Percentiles rank a stretch among this genome's conserved stretches.
Conservation (phyloP, 1,140 invertebrate species). For the Nylanderia fulva region DNA sequence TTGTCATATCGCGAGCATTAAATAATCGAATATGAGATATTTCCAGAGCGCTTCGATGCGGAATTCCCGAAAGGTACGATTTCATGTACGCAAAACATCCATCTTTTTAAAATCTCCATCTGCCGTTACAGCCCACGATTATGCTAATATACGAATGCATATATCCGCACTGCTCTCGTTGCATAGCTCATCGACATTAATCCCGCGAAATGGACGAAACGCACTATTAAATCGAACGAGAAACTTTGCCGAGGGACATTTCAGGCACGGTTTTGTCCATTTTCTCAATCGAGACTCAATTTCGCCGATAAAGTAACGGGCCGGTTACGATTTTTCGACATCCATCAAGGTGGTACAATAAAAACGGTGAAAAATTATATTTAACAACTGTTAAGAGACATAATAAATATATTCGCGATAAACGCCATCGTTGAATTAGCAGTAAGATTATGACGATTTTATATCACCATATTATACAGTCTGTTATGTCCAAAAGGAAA, state of each 20-base stretch:
- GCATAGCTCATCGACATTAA: constrained; percentile 32
- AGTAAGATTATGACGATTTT: constrained; percentile 13
- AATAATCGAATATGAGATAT: constrained; percentile 51
- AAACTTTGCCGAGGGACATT: constrained; percentile 28
- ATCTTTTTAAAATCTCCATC: constrained; percentile 30
- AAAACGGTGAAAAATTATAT: constrained; percentile 39
- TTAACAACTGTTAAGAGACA: constrained; percentile 39
- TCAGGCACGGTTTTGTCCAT: neutral
- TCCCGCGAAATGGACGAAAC: constrained; percentile 18
- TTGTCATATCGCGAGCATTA: constrained; percentile 47
- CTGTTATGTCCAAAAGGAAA: no score
- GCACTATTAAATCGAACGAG: constrained; percentile 28
- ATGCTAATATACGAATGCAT: constrained; percentile 51
- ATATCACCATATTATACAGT: no score
- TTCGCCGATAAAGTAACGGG: constrained; percentile 50
- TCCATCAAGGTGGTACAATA: constrained; percentile 30
- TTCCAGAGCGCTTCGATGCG: constrained; percentile 11
- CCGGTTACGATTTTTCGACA: constrained; percentile 25
- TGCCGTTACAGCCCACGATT: constrained; percentile 17
- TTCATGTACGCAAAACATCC: neutral
- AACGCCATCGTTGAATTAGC: neutral
- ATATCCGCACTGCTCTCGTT: neutral
- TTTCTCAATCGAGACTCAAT: constrained; percentile 56
- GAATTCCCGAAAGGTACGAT: constrained; percentile 5
- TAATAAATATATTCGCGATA: no score